Percentiles rank a stretch among this genome's conserved stretches.
Conservation (phyloP, 2,113 vertebrate species). For the Python bivittatus region DNA sequence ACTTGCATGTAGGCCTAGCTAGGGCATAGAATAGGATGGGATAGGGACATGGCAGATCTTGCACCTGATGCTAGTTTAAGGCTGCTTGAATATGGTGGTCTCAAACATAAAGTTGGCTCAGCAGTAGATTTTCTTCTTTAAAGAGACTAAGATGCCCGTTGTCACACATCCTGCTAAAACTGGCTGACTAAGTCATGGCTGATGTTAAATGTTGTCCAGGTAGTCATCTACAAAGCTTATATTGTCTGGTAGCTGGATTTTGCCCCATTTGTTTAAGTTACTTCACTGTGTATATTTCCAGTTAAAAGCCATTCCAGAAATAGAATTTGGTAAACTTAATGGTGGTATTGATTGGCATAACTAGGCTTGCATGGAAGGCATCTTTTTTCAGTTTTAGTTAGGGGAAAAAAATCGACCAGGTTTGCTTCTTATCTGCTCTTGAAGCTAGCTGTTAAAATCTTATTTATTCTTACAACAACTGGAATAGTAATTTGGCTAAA, state of each 20-base stretch:
- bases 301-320: background rate
- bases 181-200: no score
- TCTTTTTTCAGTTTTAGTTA: background rate
- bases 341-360: background rate
- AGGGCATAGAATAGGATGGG: background rate
- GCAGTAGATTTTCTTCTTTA: no score
- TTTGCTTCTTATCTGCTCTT: background rate
- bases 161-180: no score
- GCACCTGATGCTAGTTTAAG: background rate
- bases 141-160: no score
- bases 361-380: background rate
- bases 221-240: background rate
- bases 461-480: background rate
- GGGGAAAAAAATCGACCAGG: background rate
- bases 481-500: background rate
- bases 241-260: background rate
- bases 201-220: background rate
- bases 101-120: background rate
- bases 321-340: background rate
- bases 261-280: accelerated
- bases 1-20: background rate
- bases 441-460: background rate
- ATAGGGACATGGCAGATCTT: background rate
- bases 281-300: background rate
- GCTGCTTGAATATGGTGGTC: background rate